These are phyloP conservation scores for Opisthograptis luteolata DNA, from an alignment of 2,888 invertebrate species.

Conservation along the genomic window DNA sequence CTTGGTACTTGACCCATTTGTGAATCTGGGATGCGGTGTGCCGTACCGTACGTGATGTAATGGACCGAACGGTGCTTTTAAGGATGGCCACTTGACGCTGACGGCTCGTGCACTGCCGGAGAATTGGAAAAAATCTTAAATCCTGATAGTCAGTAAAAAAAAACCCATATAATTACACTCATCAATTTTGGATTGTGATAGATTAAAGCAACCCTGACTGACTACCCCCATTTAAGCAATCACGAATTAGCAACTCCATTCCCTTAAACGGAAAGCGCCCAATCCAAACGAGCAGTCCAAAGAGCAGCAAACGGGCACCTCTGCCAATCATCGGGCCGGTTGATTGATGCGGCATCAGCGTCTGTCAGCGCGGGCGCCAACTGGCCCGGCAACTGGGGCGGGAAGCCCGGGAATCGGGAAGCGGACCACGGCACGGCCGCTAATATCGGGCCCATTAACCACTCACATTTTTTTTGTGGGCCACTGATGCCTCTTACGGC, in stretches of 20 bases:
- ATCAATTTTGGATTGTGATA: background rate
- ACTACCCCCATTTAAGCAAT: too few species aligned
- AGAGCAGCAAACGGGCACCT: conserved; percentile 25
- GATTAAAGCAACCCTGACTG: background rate
- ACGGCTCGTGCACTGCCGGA: background rate
- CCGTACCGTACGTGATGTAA: conserved; percentile 16
- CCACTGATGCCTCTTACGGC: conserved; percentile 7
- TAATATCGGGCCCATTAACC: conserved; percentile 25
- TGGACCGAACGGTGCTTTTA: conserved; percentile 11
- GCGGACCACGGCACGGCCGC: conserved; percentile 41
- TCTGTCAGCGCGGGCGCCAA: conserved; percentile 54
- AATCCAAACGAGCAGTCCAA: conserved; percentile 15
- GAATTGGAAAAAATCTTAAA: background rate
- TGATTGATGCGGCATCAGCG: conserved; percentile 45
- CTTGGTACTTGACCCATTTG: conserved; percentile 36
- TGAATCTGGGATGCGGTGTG: conserved; percentile 13
- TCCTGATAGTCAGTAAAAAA: background rate
- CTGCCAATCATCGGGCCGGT: conserved; percentile 46
- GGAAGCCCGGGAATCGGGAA: conserved; percentile 51
- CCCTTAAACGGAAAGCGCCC: conserved; percentile 20
- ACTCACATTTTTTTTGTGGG: conserved; percentile 25
- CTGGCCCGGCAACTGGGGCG: conserved; percentile 46
- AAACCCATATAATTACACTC: too few species aligned
- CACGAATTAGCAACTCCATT: background rate
- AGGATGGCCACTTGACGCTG: conserved; percentile 14